A percentile compares a stretch with the other conserved stretches of the same genome.
phyloP scores from a whole-genome alignment of 2,888 invertebrate species.

The Allygus modestus region DNA sequence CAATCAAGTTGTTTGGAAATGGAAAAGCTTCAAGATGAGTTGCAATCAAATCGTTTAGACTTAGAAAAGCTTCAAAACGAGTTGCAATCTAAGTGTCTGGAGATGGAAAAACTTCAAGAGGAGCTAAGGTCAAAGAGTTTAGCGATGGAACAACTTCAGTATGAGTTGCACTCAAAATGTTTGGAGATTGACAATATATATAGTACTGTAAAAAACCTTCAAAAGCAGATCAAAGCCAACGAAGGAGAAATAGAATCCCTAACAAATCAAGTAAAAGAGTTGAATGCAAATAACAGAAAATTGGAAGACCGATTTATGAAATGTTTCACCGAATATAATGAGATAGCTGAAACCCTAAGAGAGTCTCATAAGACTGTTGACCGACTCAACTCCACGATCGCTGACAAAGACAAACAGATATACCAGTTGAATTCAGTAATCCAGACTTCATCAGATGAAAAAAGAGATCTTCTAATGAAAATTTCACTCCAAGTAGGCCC shows the following conservation, averaged over 20 bases:
- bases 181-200: not conserved
- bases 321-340: not conserved
- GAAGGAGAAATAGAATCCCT: not conserved
- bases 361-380: not conserved
- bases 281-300: not conserved
- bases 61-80: slow-evolving; percentile 1
- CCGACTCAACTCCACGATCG: not conserved
- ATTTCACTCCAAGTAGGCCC: not conserved
- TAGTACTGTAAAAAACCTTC: not conserved
- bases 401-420: not conserved
- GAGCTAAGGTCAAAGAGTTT: not conserved
- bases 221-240: not conserved
- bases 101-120: not conserved
- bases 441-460: not conserved
- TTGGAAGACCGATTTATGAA: not conserved
- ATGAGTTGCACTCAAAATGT: not conserved
- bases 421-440: not conserved
- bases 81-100: not conserved
- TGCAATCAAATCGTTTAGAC: not conserved
- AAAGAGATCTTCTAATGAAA: not conserved
- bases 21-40: not conserved
- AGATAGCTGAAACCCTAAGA: not conserved
- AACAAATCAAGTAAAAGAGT: not conserved
- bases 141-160: not conserved
- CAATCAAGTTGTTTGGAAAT: not conserved